Evolutionary conservation across 2,888 invertebrate species (phyloP).

Genomic region (Glaucopsyche alexis): DNA sequence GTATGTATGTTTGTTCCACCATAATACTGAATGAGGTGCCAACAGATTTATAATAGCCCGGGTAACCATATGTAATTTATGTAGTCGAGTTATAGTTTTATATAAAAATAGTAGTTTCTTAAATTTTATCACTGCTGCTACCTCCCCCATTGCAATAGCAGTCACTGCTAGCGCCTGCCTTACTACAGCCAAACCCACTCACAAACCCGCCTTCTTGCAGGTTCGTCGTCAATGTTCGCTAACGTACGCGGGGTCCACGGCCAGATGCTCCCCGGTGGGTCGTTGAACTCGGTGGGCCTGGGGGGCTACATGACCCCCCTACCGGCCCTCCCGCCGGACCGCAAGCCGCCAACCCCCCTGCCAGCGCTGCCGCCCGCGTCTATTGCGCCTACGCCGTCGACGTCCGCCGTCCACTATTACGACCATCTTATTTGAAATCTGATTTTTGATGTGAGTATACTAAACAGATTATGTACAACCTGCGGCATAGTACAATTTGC

Average conservation of each 20-base stretch:
- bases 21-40: too few species aligned
- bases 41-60: too few species aligned
- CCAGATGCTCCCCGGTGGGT: slow-evolving; percentile 63
- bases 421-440: slow-evolving; percentile 44
- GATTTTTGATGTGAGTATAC: neutral
- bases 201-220: slow-evolving; percentile 45
- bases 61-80: too few species aligned
- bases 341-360: slow-evolving; percentile 80
- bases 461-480: neutral
- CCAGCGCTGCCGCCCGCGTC: slow-evolving; percentile 70
- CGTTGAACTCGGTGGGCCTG: slow-evolving; percentile 54
- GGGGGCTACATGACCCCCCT: slow-evolving; percentile 63
- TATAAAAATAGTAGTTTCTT: too few species aligned
- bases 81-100: too few species aligned
- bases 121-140: too few species aligned
- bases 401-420: slow-evolving; percentile 64
- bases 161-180: too few species aligned
- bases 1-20: too few species aligned
- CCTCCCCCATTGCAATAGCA: too few species aligned
- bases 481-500: too few species aligned
- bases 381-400: slow-evolving; percentile 59
- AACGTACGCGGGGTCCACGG: slow-evolving; percentile 69
- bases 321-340: slow-evolving; percentile 73
- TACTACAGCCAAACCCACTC: neutral
- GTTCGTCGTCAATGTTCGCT: slow-evolving; percentile 64